phyloP scores from a whole-genome alignment of 2,797 vertebrate species.

The Falco columbarius region DNA sequence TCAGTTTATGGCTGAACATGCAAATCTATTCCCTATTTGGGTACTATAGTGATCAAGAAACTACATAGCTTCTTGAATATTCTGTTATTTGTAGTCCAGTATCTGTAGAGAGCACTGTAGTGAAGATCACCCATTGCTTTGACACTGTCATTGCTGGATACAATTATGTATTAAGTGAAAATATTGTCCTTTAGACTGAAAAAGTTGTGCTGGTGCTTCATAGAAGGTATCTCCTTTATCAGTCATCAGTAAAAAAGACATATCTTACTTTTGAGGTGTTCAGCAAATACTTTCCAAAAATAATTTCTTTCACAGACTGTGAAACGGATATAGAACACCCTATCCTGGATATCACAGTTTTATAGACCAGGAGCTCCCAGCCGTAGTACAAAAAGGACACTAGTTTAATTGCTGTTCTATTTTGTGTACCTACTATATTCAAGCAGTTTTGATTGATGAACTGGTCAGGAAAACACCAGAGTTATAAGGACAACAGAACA shows the following conservation, averaged over 20 bases:
- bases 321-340: slow-evolving; percentile 24
- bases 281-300: slow-evolving; percentile 37
- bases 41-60: neutral
- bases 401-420: neutral
- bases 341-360: neutral
- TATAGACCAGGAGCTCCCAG: neutral
- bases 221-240: slow-evolving; percentile 17
- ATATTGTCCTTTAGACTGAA: slow-evolving; percentile 5
- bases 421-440: neutral
- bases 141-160: neutral
- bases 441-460: neutral
- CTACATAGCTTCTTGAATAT: neutral
- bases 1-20: neutral
- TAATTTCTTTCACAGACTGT: slow-evolving; percentile 2
- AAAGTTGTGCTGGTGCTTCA: slow-evolving; percentile 2
- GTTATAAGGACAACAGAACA: neutral
- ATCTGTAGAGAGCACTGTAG: neutral
- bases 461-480: neutral
- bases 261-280: slow-evolving; percentile 2
- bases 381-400: neutral
- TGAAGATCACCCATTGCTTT: neutral
- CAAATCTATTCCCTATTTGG: neutral
- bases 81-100: neutral
- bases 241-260: slow-evolving; percentile 25
- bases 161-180: neutral